Percentiles rank a stretch among this genome's conserved stretches.
phyloP scores from a whole-genome alignment of 2,888 invertebrate species.

The Ophion obscuratus region DNA sequence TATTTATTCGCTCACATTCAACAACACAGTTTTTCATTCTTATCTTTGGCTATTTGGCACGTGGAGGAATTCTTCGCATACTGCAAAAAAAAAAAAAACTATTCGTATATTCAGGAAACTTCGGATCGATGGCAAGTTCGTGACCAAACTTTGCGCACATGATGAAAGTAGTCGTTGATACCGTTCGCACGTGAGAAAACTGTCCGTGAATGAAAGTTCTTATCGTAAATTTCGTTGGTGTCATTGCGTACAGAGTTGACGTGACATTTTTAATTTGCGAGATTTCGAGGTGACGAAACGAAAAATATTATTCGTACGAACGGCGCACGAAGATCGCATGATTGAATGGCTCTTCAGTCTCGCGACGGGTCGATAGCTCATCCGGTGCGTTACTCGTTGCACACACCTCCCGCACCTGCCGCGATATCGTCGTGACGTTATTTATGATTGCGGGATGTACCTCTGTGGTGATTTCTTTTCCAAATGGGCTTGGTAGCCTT shows the following conservation, averaged over 20 bases:
- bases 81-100: neutral
- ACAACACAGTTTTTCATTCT: constrained; percentile 1
- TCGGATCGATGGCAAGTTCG: neutral
- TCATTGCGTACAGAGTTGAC: constrained; percentile 4
- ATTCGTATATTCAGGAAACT: neutral
- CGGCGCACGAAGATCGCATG: neutral
- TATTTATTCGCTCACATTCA: constrained; percentile 13
- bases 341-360: neutral
- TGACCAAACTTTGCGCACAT: neutral
- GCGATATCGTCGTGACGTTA: constrained; percentile 22
- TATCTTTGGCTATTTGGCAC: neutral
- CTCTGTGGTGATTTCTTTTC: neutral
- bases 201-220: neutral
- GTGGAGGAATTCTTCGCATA: neutral
- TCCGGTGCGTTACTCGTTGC: neutral
- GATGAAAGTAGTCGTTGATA: neutral
- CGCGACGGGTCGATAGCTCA: constrained; percentile 9
- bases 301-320: constrained; percentile 42
- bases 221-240: neutral
- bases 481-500: neutral
- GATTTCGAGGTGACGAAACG: constrained; percentile 26
- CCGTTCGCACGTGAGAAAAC: neutral
- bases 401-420: constrained; percentile 14
- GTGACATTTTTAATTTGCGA: constrained; percentile 38
- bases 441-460: constrained; percentile 21